phyloP scores from a whole-genome alignment of 2,888 invertebrate genomes.

The Plagodis pulveraria region DNA sequence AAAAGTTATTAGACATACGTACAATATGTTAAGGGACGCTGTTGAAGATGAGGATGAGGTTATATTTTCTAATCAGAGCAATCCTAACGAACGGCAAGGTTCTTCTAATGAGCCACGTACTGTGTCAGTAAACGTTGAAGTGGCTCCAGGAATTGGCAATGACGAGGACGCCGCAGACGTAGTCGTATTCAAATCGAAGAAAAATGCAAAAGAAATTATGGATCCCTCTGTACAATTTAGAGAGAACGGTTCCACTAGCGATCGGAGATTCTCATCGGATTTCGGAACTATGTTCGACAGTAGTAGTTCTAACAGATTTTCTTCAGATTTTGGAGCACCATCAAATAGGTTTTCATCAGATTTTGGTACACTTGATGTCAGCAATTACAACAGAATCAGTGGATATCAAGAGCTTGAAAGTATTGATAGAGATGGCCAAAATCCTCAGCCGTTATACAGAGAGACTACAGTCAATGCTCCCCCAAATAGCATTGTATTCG shows the following conservation, averaged over 20 bases:
- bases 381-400: conserved; percentile 55
- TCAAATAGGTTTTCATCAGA: conserved; percentile 65
- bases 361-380: conserved; percentile 65
- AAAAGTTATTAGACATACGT: conserved; percentile 71
- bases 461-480: conserved; percentile 82
- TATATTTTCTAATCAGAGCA: conserved; percentile 78
- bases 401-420: conserved; percentile 74
- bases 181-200: conserved; percentile 71
- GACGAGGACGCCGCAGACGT: conserved; percentile 73
- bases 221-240: conserved; percentile 66
- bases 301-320: conserved; percentile 42
- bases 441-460: conserved; percentile 82
- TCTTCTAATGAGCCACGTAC: conserved; percentile 25
- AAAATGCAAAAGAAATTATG: conserved; percentile 69
- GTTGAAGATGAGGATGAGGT: conserved; percentile 84
- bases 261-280: conserved; percentile 58
- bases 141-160: conserved; percentile 45
- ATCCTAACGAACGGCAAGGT: conserved; percentile 21
- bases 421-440: conserved; percentile 67
- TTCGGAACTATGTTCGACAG: conserved; percentile 52
- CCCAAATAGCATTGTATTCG: conserved; percentile 62
- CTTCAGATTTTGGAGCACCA: conserved; percentile 46
- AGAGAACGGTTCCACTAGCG: conserved; percentile 50
- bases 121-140: conserved; percentile 31
- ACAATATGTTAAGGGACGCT: conserved; percentile 75